Evolutionary conservation across 2,888 invertebrate genomes (phyloP).

Genomic region (Cryptus armator): DNA sequence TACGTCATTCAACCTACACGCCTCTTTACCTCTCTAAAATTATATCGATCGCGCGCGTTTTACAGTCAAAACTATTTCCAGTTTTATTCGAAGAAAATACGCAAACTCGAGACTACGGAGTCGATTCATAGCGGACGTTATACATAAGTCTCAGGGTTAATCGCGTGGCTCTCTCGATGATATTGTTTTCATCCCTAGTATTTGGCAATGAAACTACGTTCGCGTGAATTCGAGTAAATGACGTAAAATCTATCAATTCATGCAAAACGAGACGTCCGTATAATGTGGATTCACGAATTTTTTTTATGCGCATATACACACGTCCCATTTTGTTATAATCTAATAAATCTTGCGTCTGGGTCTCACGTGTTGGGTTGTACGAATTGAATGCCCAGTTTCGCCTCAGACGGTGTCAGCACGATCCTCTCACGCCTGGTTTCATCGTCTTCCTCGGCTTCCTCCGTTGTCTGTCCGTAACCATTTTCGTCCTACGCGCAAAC

Average conservation of each 20-base stretch:
- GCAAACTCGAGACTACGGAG: background rate
- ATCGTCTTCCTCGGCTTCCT: constrained; percentile 28
- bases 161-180: background rate
- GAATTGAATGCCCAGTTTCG: constrained; percentile 66
- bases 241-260: constrained; percentile 17
- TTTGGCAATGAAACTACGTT: background rate
- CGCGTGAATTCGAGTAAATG: background rate
- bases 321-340: constrained; percentile 10
- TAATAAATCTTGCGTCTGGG: constrained; percentile 14
- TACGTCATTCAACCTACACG: constrained; percentile 82
- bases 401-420: constrained; percentile 60
- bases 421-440: constrained; percentile 28
- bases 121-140: background rate
- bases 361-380: constrained; percentile 68
- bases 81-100: constrained; percentile 39
- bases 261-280: constrained; percentile 12
- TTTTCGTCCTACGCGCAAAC: constrained; percentile 41
- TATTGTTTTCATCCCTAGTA: background rate
- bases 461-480: constrained; percentile 18
- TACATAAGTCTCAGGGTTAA: constrained; percentile 1
- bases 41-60: constrained; percentile 48
- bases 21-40: constrained; percentile 69
- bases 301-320: background rate
- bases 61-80: constrained; percentile 41
- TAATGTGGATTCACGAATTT: constrained; percentile 12